These are phyloP conservation scores for Rhagoletis pomonella DNA, from an alignment of 1,140 invertebrate species.

Conservation along the genomic window DNA sequence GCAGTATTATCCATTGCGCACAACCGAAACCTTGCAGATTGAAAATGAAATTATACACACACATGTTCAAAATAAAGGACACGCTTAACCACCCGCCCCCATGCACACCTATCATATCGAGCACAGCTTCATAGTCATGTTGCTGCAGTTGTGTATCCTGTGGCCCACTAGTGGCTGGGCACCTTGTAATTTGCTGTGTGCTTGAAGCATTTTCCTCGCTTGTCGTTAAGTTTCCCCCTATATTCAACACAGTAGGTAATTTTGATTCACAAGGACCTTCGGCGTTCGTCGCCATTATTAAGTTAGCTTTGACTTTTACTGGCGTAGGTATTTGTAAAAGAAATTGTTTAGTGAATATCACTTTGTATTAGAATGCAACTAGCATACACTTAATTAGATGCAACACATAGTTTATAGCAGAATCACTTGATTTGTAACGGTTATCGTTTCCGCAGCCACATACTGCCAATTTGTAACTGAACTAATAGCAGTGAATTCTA, in stretches of 20 bases:
- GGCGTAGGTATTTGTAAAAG: background rate
- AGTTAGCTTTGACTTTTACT: background rate
- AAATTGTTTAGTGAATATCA: background rate
- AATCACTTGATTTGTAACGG: background rate
- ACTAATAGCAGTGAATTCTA: background rate
- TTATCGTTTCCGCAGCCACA: background rate
- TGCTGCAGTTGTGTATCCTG: background rate
- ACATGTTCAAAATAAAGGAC: background rate
- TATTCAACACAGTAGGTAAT: background rate
- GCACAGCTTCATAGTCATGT: constrained; percentile 52
- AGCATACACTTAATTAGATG: no score
- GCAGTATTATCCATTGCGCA: constrained; percentile 65
- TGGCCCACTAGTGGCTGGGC: background rate
- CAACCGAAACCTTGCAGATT: constrained; percentile 63
- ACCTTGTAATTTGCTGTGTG: background rate
- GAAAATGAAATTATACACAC: background rate
- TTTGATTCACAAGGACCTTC: background rate
- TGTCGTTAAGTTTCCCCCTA: background rate
- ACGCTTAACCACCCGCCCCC: background rate
- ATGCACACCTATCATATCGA: constrained; percentile 45
- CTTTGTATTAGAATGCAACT: background rate
- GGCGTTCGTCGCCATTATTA: background rate
- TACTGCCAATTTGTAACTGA: constrained; percentile 44
- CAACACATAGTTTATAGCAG: background rate
- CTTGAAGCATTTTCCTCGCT: background rate